Conservation (phyloP, 2,888 invertebrate species). For the Phortica magna region DNA sequence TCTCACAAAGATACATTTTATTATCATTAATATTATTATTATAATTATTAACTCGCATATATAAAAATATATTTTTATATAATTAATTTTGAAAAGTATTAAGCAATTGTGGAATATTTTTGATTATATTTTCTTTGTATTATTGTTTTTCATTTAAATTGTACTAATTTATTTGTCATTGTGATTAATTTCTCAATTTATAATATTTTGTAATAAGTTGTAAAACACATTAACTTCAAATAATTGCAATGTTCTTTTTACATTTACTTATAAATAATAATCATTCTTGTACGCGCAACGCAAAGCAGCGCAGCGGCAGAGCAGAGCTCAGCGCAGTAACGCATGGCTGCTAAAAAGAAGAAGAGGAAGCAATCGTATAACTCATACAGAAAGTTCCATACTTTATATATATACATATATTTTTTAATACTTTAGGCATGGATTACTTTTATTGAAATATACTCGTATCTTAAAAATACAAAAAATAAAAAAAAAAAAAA, state of each 20-base stretch:
- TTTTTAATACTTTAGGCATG: not conserved
- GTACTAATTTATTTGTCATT: not conserved
- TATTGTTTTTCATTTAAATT: not conserved
- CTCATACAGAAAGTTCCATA: not conserved
- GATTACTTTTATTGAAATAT: not conserved
- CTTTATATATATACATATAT: not conserved
- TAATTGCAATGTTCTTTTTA: not conserved
- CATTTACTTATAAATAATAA: no score
- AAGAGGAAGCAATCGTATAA: no score
- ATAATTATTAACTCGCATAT: conserved; percentile 1
- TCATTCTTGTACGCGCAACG: no score
- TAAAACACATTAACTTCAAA: not conserved
- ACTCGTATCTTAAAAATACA: not conserved
- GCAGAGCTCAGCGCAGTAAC: no score
- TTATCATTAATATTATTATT: not conserved
- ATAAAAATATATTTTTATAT: conserved; percentile 16
- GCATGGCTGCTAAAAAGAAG: no score
- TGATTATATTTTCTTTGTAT: not conserved
- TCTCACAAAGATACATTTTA: conserved; percentile 47
- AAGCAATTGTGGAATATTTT: not conserved
- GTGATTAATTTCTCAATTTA: not conserved
- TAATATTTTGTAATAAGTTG: not conserved
- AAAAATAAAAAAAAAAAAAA: not conserved
- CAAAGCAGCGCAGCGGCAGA: no score
- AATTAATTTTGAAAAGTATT: conserved; percentile 46